Conservation (phyloP, 2,113 vertebrate genomes). For the Candoia aspera region DNA sequence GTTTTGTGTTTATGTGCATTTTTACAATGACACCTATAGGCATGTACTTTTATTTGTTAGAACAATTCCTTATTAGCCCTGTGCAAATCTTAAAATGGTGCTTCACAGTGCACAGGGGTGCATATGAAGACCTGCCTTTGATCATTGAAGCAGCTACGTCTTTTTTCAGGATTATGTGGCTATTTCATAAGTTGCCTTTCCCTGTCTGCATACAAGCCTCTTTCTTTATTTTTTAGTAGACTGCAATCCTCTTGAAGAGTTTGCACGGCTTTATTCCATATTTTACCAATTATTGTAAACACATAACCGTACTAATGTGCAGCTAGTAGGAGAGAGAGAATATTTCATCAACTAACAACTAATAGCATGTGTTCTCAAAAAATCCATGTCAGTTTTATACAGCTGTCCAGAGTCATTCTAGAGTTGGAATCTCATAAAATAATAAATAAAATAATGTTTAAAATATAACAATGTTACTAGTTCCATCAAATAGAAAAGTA, state of each 20-base stretch:
- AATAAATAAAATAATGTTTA: neutral
- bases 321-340: neutral
- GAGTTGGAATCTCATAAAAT: neutral
- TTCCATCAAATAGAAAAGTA: neutral
- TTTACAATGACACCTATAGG: neutral
- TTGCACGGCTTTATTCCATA: neutral
- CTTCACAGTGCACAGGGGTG: neutral
- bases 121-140: neutral
- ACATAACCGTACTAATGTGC: neutral
- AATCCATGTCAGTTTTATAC: neutral
- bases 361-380: neutral
- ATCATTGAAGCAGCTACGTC: neutral
- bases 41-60: neutral
- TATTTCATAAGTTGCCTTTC: neutral
- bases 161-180: neutral
- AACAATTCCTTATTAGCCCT: neutral
- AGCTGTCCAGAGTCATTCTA: neutral
- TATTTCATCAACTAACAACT: neutral
- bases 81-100: neutral
- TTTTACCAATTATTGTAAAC: neutral
- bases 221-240: neutral
- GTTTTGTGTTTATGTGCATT: neutral
- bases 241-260: neutral
- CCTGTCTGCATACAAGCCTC: neutral
- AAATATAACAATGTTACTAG: no score